Base-by-base conservation (phyloP, 1,140 invertebrate genomes). In the Drosophila bocki region DNA sequence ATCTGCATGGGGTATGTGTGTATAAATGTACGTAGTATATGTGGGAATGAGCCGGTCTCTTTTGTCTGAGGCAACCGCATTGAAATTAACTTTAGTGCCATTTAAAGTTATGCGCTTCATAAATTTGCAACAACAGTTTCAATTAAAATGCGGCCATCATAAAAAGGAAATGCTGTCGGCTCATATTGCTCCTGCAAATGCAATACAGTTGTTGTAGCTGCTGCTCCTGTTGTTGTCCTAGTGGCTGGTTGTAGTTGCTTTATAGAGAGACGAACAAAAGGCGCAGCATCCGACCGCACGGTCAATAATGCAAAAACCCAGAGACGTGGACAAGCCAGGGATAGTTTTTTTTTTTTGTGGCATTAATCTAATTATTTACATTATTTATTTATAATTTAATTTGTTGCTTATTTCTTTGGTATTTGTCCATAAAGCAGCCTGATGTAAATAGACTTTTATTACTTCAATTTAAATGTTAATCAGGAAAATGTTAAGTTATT, bases 41-140 rank as follows among this genome's bases (percentile, higher is more conserved):
- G 41, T 22, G 26, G 19, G 63, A 15, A 11, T 29, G 48, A 29
- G 67, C 17, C 22, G 70, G 42, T 35, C 68, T 41, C 70, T 74
- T 72, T 74, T 74, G 70, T 74, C 68, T 74, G 80, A 75, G 77
- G 80, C 77, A 84, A 84, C 84, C 84, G 69, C 84, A 88, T 88
- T 88, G 81, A 88, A 88, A 88, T 88, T 88, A 88, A 88, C 84
- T 88, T 88, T 88, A 88, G 84, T 90, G 84, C 84, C 84, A 88
- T 88, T 88, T 88, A 88, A 88, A 88, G 84, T 88, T 88, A 88
- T 90, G 84, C 84, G 84, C 84, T 88, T 88, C 84, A 88, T 88
- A 88, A 88, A 88, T 88, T 78, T 88, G 84, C 85, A 84, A 88
- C 83, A 88, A 88, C 84, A 88, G 84, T 88, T 88, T 88, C 84